Evolutionary conservation across 1,140 invertebrate genomes (phyloP).

Genomic region (Microplitis mediator): DNA sequence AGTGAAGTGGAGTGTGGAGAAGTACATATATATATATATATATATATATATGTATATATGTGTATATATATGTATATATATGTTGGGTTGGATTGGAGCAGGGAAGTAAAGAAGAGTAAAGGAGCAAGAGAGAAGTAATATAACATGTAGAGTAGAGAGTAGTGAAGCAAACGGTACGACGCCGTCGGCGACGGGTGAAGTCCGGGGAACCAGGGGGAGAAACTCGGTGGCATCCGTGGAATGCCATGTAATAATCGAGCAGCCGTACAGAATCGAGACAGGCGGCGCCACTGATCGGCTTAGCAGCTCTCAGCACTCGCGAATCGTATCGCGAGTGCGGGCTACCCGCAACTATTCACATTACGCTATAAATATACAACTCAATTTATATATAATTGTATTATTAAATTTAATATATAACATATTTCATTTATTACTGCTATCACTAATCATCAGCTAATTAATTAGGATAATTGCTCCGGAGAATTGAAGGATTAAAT

Average conservation of each 20-base stretch:
- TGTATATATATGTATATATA: not conserved
- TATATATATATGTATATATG: not conserved
- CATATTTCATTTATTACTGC: too few species aligned
- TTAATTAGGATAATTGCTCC: not conserved
- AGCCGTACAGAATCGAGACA: conserved; percentile 40
- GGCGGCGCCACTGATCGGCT: conserved; percentile 54
- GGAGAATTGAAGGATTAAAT: too few species aligned
- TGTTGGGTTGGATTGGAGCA: not conserved
- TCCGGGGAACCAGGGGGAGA: conserved; percentile 18
- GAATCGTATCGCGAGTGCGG: not conserved
- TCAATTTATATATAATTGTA: not conserved
- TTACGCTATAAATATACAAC: not conserved
- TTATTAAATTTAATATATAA: not conserved
- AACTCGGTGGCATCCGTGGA: conserved; percentile 55
- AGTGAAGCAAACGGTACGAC: conserved; percentile 38
- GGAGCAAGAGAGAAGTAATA: conserved; percentile 32
- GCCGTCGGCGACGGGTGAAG: conserved; percentile 21
- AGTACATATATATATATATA: not conserved
- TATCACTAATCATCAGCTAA: not conserved
- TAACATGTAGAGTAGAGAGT: conserved; percentile 37
- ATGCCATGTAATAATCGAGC: conserved; percentile 62
- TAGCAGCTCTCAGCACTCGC: conserved; percentile 16
- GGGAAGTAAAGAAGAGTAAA: conserved; percentile 5
- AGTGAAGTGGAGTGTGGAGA: not conserved
- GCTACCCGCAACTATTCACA: conserved; percentile 31